Evolutionary conservation across 2,888 invertebrate species (phyloP).

Genomic region (Cosmopolites sordidus): DNA sequence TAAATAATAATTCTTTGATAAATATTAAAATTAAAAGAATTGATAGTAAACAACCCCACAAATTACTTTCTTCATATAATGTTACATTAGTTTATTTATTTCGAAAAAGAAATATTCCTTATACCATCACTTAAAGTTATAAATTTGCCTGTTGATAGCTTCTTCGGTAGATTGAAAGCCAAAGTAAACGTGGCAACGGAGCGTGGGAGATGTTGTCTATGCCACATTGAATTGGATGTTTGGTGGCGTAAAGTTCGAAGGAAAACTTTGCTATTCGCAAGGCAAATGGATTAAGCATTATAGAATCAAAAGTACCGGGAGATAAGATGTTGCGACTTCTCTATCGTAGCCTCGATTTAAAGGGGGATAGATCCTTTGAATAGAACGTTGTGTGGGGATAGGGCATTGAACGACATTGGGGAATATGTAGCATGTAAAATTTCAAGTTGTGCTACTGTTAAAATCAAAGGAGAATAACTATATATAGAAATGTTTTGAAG

Average conservation of each 20-base stretch:
- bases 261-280: slow-evolving; percentile 17
- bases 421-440: not conserved
- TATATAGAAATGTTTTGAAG: too few species aligned
- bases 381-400: not conserved
- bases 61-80: too few species aligned
- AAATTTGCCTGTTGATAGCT: too few species aligned
- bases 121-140: too few species aligned
- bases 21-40: too few species aligned
- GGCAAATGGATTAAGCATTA: slow-evolving; percentile 23
- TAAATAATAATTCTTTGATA: too few species aligned
- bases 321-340: slow-evolving; percentile 16
- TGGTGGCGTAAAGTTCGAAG: slow-evolving; percentile 15
- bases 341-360: slow-evolving; percentile 9
- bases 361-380: slow-evolving; percentile 7
- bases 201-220: slow-evolving; percentile 12
- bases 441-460: too few species aligned
- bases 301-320: slow-evolving; percentile 14
- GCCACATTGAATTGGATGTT: slow-evolving; percentile 21
- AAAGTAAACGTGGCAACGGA: slow-evolving; percentile 6
- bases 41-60: too few species aligned
- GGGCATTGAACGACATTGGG: not conserved
- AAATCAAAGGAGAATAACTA: too few species aligned
- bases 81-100: too few species aligned
- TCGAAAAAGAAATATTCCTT: too few species aligned
- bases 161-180: too few species aligned